Evolutionary conservation across 2,797 vertebrate genomes (phyloP), one percentile per base, ranked within the genome.

Genomic region (Parotocinclus haroldoi): DNA sequence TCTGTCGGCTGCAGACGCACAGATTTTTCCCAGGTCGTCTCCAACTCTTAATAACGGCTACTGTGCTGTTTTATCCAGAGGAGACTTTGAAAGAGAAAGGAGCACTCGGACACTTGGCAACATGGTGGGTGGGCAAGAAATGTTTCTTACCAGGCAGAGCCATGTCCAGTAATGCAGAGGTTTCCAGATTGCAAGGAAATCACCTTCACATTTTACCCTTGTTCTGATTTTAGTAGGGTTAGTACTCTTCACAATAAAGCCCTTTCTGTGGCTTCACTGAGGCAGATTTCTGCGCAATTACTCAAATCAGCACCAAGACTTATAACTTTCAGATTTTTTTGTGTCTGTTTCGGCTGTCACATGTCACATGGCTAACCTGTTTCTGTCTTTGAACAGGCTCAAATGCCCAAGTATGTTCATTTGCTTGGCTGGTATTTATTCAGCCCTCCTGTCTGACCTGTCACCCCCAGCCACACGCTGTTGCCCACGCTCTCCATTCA

Each of bases 401-500:
- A 76, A 81, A 82, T 75, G 80, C 81, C 83, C 82, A 76, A 81
- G 82, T 75, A 67, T 76, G 60, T 85, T 88, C 85, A 81, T 89
- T 88, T 86, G 79, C 78, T 68, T 44, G 69, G 52, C 73, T 7
- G 53, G 67, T 79, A 83, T 85, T 81, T 77, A 80, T 83, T 80
- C 76, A 17, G 73, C 77, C 77, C 74, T 82, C 82, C 79, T 72
- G 56, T 89, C 84, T 72, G 77, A 88, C 83, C 88, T 86, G 90
- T 89, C 89, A 90, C 85, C 53, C 27, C 78, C 79, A 75, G 87
- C 83, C 84, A 89, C 88, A 90, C 88, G 80, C 88, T 82, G 85
- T 87, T 87, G 87, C 87, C 85, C 88, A 87, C 87, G 86, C 87
- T 87, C 85, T 85, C 81, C 81, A 80, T 88, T 89, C 86, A 88